phyloP scores from a whole-genome alignment of 2,113 vertebrate species.

The Budorcas taxicolor region DNA sequence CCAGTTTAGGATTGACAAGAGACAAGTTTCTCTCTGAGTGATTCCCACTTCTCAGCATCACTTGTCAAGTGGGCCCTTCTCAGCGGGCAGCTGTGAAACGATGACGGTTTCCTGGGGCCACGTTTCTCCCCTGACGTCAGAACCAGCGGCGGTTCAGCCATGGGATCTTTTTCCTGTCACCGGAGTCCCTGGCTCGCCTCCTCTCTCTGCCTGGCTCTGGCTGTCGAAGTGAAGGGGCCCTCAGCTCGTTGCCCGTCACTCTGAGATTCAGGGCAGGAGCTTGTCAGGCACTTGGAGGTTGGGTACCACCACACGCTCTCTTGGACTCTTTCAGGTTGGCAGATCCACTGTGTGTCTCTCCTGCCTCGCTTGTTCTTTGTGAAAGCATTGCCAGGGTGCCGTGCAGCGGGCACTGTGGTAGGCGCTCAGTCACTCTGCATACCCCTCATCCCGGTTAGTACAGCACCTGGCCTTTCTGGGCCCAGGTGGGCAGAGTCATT shows the following conservation, averaged over 20 bases:
- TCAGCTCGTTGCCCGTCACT: not conserved
- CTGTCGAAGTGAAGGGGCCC: not conserved
- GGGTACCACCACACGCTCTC: accelerated
- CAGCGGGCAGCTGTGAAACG: not conserved
- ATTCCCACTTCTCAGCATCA: not conserved
- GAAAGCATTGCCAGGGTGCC: not conserved
- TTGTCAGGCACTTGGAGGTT: not conserved
- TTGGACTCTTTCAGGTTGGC: not conserved
- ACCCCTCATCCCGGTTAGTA: accelerated
- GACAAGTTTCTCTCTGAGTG: not conserved
- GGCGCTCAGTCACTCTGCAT: not conserved
- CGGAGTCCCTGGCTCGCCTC: not conserved
- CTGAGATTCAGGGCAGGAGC: not conserved
- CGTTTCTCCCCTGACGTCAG: not conserved
- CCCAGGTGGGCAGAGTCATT: not conserved
- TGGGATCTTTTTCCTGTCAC: not conserved
- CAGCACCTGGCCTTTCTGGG: not conserved
- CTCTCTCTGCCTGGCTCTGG: not conserved
- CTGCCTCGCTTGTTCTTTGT: not conserved
- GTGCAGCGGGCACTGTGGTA: accelerated
- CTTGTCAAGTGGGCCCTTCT: not conserved
- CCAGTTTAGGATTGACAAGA: not conserved
- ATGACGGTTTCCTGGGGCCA: not conserved
- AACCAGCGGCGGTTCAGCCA: not conserved
- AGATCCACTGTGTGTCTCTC: not conserved